Evolutionary conservation across 2,797 vertebrate species (phyloP).

Genomic region (Melanogrammus aeglefinus): DNA sequence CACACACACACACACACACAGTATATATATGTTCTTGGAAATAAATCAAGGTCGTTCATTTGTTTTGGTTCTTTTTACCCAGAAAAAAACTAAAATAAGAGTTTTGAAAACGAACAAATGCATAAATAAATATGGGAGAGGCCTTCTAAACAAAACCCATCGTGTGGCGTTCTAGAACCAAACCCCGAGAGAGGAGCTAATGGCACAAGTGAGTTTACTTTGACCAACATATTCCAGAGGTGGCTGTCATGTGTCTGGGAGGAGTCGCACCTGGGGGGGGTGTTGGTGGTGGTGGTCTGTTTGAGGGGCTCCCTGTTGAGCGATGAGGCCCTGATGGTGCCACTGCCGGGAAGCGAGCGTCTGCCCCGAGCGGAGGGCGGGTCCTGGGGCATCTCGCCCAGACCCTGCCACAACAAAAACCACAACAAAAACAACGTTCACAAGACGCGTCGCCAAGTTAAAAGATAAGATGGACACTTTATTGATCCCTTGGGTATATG

Average conservation of each 20-base stretch:
- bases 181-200: neutral
- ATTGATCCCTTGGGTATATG: too few relatives aligned
- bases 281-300: constrained; percentile 74
- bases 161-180: neutral
- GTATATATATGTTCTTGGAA: neutral
- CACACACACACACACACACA: too few relatives aligned
- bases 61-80: too few relatives aligned
- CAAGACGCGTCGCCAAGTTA: neutral
- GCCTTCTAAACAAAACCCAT: too few relatives aligned
- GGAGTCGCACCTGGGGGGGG: constrained; percentile 45
- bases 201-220: neutral
- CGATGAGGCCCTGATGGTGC: constrained; percentile 79
- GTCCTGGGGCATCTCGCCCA: constrained; percentile 85
- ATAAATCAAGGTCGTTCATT: too few relatives aligned
- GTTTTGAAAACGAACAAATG: neutral
- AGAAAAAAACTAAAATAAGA: neutral
- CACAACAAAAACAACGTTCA: constrained; percentile 12
- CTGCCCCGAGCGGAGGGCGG: constrained; percentile 84
- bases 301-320: constrained; percentile 78
- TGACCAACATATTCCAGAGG: neutral
- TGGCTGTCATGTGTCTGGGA: neutral
- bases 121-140: neutral
- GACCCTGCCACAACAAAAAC: constrained; percentile 71
- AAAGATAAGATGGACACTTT: too few relatives aligned
- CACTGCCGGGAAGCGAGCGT: constrained; percentile 79